phyloP scores from a whole-genome alignment of 2,797 vertebrate genomes.

The Amazona ochrocephala region DNA sequence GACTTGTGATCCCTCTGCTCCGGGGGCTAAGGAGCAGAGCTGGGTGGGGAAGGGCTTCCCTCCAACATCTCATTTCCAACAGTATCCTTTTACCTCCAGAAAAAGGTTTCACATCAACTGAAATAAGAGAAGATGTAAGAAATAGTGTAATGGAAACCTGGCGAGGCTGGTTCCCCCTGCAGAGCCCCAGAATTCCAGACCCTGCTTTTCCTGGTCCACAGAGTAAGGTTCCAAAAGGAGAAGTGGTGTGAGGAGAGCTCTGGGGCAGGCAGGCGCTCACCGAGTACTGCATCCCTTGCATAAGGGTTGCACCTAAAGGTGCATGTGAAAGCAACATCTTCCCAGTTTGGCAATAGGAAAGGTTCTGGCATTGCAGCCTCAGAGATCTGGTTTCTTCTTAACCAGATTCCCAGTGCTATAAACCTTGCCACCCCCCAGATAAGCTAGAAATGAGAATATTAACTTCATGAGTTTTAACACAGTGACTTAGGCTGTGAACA shows the following conservation, averaged over 20 bases:
- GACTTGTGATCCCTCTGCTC: background rate
- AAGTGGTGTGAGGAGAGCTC: rapidly evolving
- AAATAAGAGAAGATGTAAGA: slow-evolving; percentile 18
- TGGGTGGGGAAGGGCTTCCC: slow-evolving; percentile 26
- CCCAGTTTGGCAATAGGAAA: background rate
- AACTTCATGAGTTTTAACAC: background rate
- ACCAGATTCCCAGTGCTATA: background rate
- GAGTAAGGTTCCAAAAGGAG: background rate
- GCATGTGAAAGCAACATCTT: background rate
- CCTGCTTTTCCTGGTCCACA: background rate
- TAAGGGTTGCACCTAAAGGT: background rate
- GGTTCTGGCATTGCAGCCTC: background rate
- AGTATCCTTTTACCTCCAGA: background rate
- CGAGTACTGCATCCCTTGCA: background rate
- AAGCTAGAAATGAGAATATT: background rate
- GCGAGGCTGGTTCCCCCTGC: background rate
- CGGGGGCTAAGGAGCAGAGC: background rate
- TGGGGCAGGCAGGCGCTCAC: background rate
- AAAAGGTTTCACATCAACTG: background rate
- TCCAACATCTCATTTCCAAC: slow-evolving; percentile 3
- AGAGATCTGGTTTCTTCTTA: background rate
- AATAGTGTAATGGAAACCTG: background rate
- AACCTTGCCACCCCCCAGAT: rapidly evolving
- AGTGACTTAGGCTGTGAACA: background rate
- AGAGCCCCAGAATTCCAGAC: background rate